Conservation (phyloP, 1,140 invertebrate genomes). For the Bombus balteatus region DNA sequence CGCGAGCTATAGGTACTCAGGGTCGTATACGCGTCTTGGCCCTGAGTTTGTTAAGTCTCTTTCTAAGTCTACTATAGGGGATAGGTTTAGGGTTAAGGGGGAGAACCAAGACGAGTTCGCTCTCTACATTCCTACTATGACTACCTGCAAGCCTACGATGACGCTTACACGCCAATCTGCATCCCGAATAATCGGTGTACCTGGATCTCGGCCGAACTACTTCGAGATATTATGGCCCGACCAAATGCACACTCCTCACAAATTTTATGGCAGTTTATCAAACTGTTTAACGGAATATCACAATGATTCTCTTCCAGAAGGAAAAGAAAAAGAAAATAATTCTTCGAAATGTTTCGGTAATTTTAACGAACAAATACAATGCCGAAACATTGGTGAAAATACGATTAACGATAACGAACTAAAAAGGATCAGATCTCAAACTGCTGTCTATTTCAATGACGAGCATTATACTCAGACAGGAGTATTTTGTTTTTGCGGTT, state of each 20-base stretch:
- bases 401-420: background rate
- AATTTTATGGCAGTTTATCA: conserved; percentile 39
- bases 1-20: conserved; percentile 70
- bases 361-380: conserved; percentile 34
- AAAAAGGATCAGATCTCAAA: conserved; percentile 26
- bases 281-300: conserved; percentile 21
- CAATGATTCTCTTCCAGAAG: conserved; percentile 36
- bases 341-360: background rate
- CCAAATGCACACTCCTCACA: conserved; percentile 66
- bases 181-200: conserved; percentile 82
- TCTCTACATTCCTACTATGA: conserved; percentile 82
- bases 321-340: background rate
- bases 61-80: conserved; percentile 80
- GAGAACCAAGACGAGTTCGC: conserved; percentile 74
- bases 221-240: conserved; percentile 66
- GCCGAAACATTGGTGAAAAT: background rate
- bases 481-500: background rate
- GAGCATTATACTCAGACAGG: background rate
- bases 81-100: conserved; percentile 80
- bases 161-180: conserved; percentile 82
- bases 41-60: conserved; percentile 72
- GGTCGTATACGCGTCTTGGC: conserved; percentile 39
- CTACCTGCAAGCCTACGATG: conserved; percentile 83
- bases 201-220: conserved; percentile 76
- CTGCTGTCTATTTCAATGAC: background rate